These are phyloP conservation scores for Rhodophaea formosa DNA, from an alignment of 2,888 invertebrate genomes.

Conservation along the genomic window DNA sequence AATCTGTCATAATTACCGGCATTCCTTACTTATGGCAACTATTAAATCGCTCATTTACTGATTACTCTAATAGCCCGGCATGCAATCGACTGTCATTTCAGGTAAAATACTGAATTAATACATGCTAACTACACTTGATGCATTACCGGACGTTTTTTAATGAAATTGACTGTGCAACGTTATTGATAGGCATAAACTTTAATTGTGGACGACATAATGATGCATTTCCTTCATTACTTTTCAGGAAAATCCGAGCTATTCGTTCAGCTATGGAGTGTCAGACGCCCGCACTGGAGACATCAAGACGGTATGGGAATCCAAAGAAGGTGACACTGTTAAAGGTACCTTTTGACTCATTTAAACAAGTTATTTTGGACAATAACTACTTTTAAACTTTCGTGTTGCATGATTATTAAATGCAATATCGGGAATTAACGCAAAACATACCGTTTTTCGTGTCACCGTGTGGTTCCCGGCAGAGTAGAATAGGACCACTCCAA, in stretches of 20 bases:
- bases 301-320: constrained; percentile 83
- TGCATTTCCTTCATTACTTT: constrained; percentile 40
- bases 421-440: too few species aligned
- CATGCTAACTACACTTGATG: constrained; percentile 63
- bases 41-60: constrained; percentile 60
- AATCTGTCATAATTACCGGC: constrained; percentile 51
- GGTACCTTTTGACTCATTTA: constrained; percentile 44
- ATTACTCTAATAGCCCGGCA: constrained; percentile 59
- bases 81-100: constrained; percentile 63
- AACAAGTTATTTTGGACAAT: too few species aligned
- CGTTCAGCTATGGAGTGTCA: constrained; percentile 83
- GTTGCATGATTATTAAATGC: too few species aligned
- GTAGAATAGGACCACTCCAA: too few species aligned
- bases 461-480: too few species aligned
- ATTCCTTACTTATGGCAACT: constrained; percentile 64
- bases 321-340: constrained; percentile 82
- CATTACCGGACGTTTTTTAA: neutral
- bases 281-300: constrained; percentile 82
- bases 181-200: constrained; percentile 38
- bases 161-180: constrained; percentile 27
- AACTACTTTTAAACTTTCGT: too few species aligned
- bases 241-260: constrained; percentile 80
- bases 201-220: constrained; percentile 40
- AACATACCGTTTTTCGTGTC: too few species aligned
- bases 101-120: constrained; percentile 63